These are phyloP conservation scores for Escarpia spicata DNA, from an alignment of 2,888 invertebrate genomes.

Conservation along the genomic window DNA sequence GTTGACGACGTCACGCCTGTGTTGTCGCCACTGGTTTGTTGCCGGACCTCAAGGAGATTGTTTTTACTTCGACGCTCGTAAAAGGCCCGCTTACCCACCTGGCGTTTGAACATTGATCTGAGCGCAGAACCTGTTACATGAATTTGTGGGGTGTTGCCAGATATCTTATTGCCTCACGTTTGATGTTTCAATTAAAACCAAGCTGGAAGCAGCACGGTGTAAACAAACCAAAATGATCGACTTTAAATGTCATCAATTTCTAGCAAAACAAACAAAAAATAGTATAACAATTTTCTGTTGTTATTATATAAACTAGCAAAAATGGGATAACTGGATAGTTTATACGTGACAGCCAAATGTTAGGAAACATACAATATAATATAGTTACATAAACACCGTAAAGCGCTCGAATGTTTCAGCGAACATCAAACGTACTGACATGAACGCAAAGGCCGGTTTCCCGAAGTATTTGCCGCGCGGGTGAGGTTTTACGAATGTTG, in stretches of 20 bases:
- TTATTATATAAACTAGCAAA: too few species aligned
- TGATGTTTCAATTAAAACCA: not conserved
- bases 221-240: not conserved
- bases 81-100: not conserved
- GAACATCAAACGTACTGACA: too few species aligned
- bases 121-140: not conserved
- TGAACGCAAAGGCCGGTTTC: too few species aligned
- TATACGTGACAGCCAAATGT: too few species aligned
- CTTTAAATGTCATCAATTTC: not conserved
- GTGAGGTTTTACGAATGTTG: too few species aligned
- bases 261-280: not conserved
- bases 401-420: too few species aligned
- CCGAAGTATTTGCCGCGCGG: too few species aligned
- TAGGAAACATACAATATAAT: too few species aligned
- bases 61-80: slow-evolving; percentile 9
- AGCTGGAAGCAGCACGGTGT: not conserved
- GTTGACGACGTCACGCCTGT: not conserved
- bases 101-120: not conserved
- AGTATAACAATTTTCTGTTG: not conserved
- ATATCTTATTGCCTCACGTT: not conserved
- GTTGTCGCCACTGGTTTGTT: not conserved
- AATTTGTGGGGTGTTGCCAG: not conserved
- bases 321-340: too few species aligned
- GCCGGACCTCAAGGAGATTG: not conserved
- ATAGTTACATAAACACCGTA: too few species aligned